These are phyloP conservation scores for Rhyzopertha dominica DNA, from an alignment of 1,140 invertebrate genomes.

Conservation along the genomic window DNA sequence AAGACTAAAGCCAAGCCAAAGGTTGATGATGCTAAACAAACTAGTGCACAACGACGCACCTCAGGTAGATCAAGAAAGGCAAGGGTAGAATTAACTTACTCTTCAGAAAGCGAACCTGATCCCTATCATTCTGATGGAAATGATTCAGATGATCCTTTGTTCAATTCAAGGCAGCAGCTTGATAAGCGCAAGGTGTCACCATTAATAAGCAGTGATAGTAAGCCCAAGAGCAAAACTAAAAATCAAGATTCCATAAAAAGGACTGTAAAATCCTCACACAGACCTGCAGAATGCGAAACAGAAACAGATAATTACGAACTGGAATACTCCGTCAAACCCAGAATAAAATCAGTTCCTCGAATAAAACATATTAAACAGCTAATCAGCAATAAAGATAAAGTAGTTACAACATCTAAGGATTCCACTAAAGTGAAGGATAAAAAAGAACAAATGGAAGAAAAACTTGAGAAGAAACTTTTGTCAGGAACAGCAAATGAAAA, in stretches of 20 bases:
- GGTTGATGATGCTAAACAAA: too few relatives aligned
- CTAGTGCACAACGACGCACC: too few relatives aligned
- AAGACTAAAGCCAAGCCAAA: too few relatives aligned
- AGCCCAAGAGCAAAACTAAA: too few relatives aligned
- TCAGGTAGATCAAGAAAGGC: too few relatives aligned
- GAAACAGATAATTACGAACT: conserved; percentile 30
- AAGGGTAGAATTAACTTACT: too few relatives aligned
- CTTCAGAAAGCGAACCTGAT: too few relatives aligned
- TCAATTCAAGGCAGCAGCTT: too few relatives aligned
- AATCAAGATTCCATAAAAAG: conserved; percentile 11
- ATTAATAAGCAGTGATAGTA: too few relatives aligned
- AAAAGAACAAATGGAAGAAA: conserved; percentile 46
- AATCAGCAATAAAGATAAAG: conserved; percentile 25
- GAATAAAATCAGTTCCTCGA: conserved; percentile 30
- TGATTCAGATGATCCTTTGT: conserved; percentile 31
- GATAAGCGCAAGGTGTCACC: too few relatives aligned
- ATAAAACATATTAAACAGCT: conserved; percentile 33
- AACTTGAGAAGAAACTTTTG: conserved; percentile 61
- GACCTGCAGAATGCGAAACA: conserved; percentile 22
- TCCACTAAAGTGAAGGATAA: conserved; percentile 37
- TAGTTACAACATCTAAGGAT: conserved; percentile 16
- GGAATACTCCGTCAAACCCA: conserved; percentile 40
- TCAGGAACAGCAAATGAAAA: conserved; percentile 78
- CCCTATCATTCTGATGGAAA: conserved; percentile 31
- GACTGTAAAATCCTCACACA: conserved; percentile 3